These are phyloP conservation scores for Zygogramma bicolorata DNA, from an alignment of 2,888 invertebrate species.

Conservation along the genomic window DNA sequence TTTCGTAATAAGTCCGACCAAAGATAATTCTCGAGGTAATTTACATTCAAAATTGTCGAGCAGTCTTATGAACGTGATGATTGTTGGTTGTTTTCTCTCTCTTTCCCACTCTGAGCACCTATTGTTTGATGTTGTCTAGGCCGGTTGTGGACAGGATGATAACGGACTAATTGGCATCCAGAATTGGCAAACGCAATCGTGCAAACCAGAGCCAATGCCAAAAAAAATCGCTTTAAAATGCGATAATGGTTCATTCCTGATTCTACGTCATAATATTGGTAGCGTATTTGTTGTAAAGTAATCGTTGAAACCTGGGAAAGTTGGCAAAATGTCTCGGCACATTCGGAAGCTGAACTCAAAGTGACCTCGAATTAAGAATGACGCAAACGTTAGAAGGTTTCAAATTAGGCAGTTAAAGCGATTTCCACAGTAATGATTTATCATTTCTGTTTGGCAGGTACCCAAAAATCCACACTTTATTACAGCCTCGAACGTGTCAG, in stretches of 20 bases:
- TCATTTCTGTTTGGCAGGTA: neutral
- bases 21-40: too few relatives aligned
- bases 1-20: too few relatives aligned
- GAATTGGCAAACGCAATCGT: too few relatives aligned
- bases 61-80: too few relatives aligned
- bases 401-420: neutral
- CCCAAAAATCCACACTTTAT: neutral
- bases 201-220: too few relatives aligned
- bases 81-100: too few relatives aligned
- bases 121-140: too few relatives aligned
- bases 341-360: neutral
- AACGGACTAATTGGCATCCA: too few relatives aligned
- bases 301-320: neutral
- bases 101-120: too few relatives aligned
- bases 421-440: neutral
- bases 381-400: neutral
- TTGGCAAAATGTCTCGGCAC: neutral
- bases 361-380: neutral
- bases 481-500: neutral
- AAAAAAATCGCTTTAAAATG: neutral
- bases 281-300: neutral
- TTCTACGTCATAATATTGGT: neutral
- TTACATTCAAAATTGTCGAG: too few relatives aligned
- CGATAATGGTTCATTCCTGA: neutral
- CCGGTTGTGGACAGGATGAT: too few relatives aligned